Conservation (phyloP, 1,140 invertebrate species). For the Drosophila equinoxialis region DNA sequence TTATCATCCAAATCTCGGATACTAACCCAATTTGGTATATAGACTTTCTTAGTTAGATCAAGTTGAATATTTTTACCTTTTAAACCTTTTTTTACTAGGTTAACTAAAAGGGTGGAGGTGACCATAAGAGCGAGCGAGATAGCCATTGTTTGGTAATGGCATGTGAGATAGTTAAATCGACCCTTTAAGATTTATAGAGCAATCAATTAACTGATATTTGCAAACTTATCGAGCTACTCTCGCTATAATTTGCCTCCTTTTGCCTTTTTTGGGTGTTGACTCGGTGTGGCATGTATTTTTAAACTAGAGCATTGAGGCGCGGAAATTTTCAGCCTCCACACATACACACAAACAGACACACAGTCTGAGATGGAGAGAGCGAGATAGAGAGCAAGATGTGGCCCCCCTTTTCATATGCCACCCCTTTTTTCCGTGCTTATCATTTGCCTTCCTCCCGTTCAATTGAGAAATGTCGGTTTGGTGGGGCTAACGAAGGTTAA, state of each 20-base stretch:
- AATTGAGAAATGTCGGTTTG: slow-evolving; percentile 45
- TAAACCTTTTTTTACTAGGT: too few species aligned
- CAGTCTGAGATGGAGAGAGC: not conserved
- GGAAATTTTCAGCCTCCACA: slow-evolving; percentile 15
- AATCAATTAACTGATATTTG: too few species aligned
- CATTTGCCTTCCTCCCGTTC: slow-evolving; percentile 23
- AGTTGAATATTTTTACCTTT: too few species aligned
- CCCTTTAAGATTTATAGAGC: too few species aligned
- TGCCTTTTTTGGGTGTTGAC: slow-evolving; percentile 6
- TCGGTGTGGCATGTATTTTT: slow-evolving; percentile 33
- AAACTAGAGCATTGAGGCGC: slow-evolving; percentile 29
- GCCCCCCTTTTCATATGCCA: slow-evolving; percentile 6
- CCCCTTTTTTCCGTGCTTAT: not conserved
- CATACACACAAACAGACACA: not conserved
- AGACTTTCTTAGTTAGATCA: too few species aligned
- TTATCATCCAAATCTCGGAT: too few species aligned
- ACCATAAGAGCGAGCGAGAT: too few species aligned
- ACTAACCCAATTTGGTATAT: too few species aligned
- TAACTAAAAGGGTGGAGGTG: too few species aligned
- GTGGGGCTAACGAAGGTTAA: slow-evolving; percentile 80
- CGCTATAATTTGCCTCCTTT: slow-evolving; percentile 3
- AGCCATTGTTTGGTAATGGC: too few species aligned
- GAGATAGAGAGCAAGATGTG: not conserved
- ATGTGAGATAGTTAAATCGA: too few species aligned
- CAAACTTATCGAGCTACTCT: not conserved